phyloP scores from a whole-genome alignment of 2,888 invertebrate species.

The Carpatolechia fugitivella region DNA sequence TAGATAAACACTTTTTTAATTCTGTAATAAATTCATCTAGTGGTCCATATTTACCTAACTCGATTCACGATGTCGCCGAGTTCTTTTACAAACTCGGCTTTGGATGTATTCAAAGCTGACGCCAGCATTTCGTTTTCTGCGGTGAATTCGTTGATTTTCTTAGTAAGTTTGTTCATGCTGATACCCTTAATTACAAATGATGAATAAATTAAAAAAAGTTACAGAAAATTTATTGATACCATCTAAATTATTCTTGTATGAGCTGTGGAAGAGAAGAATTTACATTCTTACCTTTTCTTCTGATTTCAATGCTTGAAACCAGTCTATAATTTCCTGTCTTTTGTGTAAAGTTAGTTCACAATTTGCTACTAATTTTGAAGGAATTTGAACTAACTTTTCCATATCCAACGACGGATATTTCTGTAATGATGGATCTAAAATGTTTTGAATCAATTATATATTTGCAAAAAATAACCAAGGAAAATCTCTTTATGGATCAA shows the following conservation, averaged over 20 bases:
- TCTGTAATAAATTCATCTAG: no score
- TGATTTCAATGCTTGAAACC: constrained; percentile 51
- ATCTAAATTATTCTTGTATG: no score
- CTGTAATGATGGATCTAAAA: neutral
- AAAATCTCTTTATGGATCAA: no score
- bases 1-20: no score
- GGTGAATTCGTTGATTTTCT: constrained; percentile 58
- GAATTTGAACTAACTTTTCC: constrained; percentile 51
- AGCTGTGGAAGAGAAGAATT: neutral
- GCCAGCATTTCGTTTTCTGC: constrained; percentile 60
- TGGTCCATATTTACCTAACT: constrained; percentile 41
- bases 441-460: no score
- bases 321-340: constrained; percentile 60
- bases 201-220: no score
- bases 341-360: constrained; percentile 58
- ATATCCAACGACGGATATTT: constrained; percentile 37
- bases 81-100: constrained; percentile 48
- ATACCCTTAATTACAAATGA: constrained; percentile 37
- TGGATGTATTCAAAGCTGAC: constrained; percentile 45
- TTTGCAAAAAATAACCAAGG: no score
- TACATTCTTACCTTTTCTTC: constrained; percentile 43
- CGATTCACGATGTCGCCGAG: constrained; percentile 47
- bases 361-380: constrained; percentile 49
- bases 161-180: constrained; percentile 41
- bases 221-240: no score